Conservation (phyloP, 2,797 vertebrate genomes). For the Eospalax fontanierii region DNA sequence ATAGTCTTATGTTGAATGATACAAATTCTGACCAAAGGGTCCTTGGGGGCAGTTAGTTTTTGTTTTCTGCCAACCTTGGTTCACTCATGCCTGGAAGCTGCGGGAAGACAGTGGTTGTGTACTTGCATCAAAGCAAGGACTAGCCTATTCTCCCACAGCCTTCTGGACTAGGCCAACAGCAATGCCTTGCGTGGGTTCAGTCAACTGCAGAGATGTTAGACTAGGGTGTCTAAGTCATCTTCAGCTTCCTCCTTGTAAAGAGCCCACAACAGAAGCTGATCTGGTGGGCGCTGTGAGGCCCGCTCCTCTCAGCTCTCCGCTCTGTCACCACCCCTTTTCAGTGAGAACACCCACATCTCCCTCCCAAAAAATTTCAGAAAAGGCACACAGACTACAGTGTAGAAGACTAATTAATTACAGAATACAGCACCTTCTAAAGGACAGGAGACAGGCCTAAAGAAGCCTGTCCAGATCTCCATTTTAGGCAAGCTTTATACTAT, state of each 20-base stretch:
- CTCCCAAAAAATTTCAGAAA: not conserved
- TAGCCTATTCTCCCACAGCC: not conserved
- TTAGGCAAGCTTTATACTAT: not conserved
- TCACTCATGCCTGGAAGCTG: not conserved
- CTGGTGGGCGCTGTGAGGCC: not conserved
- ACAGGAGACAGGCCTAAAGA: not conserved
- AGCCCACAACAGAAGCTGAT: not conserved
- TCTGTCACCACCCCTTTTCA: not conserved
- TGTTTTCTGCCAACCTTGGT: not conserved
- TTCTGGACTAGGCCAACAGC: not conserved
- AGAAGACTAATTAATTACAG: not conserved
- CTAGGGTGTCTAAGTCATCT: not conserved
- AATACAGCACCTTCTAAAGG: not conserved
- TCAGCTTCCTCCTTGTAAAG: not conserved
- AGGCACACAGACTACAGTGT: not conserved
- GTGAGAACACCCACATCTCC: not conserved
- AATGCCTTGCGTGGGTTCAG: not conserved
- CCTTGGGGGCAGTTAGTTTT: not conserved
- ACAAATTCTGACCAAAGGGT: conserved; percentile 13
- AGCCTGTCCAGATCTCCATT: not conserved
- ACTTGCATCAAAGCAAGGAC: not conserved
- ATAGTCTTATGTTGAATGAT: conserved; percentile 14
- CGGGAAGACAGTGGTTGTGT: not conserved
- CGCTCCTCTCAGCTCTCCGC: not conserved
- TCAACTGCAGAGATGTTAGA: not conserved